Conservation (phyloP, 2,797 vertebrate species). For the Gymnoscopelus microlampas region DNA sequence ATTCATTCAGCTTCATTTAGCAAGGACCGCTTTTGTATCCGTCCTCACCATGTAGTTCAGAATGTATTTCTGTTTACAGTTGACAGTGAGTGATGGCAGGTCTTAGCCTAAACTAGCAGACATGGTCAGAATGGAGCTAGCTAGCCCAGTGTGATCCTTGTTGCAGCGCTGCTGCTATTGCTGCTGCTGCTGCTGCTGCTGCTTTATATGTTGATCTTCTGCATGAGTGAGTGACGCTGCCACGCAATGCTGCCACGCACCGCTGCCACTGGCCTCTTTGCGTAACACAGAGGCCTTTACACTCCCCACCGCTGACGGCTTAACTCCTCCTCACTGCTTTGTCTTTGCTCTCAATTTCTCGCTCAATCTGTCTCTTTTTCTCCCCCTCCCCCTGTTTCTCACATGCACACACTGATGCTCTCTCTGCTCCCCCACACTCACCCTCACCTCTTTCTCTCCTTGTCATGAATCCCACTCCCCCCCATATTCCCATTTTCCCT, state of each 20-base stretch:
- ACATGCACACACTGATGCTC: conserved; percentile 58
- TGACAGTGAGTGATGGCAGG: no score
- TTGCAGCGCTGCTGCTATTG: background rate
- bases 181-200: conserved; percentile 28
- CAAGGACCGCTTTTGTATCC: no score
- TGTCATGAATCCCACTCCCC: conserved; percentile 37
- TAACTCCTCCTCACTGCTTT: conserved; percentile 83
- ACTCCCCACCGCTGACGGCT: conserved; percentile 79
- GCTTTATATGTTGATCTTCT: conserved; percentile 41
- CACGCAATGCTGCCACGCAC: conserved; percentile 20
- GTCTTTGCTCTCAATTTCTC: conserved; percentile 65
- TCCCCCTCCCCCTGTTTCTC: conserved; percentile 60
- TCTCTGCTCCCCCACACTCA: conserved; percentile 26
- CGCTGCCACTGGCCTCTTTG: conserved; percentile 51
- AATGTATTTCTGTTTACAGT: no score
- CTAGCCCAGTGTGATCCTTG: no score
- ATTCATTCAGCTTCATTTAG: no score
- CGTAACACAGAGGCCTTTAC: conserved; percentile 29
- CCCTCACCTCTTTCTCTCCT: conserved; percentile 39
- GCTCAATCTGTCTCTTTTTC: conserved; percentile 70
- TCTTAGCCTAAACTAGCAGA: no score
- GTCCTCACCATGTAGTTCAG: no score
- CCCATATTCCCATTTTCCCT: conserved; percentile 56
- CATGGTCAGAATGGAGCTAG: no score
- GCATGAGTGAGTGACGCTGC: conserved; percentile 67